Conservation (phyloP, 1,140 invertebrate species). For the Harlomillsia oculata region DNA sequence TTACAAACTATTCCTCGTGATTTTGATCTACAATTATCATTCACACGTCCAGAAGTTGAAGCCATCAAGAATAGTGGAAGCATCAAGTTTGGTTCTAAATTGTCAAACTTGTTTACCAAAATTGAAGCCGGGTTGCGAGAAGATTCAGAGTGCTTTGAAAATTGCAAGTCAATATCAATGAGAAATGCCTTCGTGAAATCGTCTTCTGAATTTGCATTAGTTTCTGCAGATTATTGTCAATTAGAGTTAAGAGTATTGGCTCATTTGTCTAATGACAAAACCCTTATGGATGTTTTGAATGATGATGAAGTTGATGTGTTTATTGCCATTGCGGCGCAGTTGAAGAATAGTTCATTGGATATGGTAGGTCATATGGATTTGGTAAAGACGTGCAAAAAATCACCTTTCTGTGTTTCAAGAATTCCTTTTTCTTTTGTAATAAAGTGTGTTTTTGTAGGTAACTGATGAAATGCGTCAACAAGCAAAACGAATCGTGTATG, state of each 20-base stretch:
- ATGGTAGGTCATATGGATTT: too few species aligned
- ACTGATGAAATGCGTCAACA: constrained; percentile 65
- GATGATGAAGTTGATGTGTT: constrained; percentile 68
- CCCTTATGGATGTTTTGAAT: constrained; percentile 59
- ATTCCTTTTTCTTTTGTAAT: too few species aligned
- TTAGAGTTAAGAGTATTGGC: constrained; percentile 86
- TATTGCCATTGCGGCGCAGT: constrained; percentile 69
- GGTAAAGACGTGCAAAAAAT: too few species aligned
- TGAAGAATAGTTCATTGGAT: constrained; percentile 57
- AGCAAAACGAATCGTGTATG: constrained; percentile 91
- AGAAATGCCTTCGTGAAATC: constrained; percentile 43
- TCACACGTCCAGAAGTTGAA: constrained; percentile 11
- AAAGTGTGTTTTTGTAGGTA: too few species aligned
- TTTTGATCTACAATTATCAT: constrained; percentile 49
- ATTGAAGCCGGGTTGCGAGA: background rate
- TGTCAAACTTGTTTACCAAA: background rate
- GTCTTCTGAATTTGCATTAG: constrained; percentile 45
- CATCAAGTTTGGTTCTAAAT: constrained; percentile 25
- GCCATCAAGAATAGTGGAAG: constrained; percentile 4
- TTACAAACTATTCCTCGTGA: constrained; percentile 83
- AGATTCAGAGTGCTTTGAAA: background rate
- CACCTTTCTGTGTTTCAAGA: too few species aligned
- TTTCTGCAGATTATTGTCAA: constrained; percentile 93
- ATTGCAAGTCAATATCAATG: constrained; percentile 36
- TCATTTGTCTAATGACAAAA: constrained; percentile 73